These are phyloP conservation scores for Anoplophora glabripennis DNA, from an alignment of 1,140 invertebrate species.

Conservation along the genomic window DNA sequence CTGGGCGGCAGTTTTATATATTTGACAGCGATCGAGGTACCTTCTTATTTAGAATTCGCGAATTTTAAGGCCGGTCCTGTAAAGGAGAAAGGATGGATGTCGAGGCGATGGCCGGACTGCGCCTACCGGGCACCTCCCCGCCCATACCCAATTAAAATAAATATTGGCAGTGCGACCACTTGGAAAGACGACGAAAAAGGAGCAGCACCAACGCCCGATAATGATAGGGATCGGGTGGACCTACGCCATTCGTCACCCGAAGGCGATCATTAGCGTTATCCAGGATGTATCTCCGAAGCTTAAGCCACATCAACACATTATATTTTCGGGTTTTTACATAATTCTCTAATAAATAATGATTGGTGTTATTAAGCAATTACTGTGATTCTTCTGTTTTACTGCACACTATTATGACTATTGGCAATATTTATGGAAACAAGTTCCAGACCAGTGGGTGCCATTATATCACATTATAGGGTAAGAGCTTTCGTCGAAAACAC, in stretches of 20 bases:
- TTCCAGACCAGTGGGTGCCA: too few species aligned
- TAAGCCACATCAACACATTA: neutral
- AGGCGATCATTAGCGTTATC: conserved; percentile 1
- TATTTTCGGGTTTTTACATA: conserved; percentile 1
- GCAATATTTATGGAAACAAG: neutral
- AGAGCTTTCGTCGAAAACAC: too few species aligned
- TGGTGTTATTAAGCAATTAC: conserved; percentile 6
- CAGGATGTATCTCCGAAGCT: neutral
- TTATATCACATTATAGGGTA: too few species aligned
- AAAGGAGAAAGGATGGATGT: too few species aligned
- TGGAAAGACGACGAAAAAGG: neutral
- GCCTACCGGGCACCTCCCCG: too few species aligned
- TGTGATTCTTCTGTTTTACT: neutral
- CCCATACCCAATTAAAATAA: too few species aligned
- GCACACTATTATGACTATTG: neutral
- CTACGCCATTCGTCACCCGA: neutral
- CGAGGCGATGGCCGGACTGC: too few species aligned
- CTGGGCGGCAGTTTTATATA: too few species aligned
- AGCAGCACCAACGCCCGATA: neutral
- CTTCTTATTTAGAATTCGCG: too few species aligned
- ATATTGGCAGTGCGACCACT: neutral
- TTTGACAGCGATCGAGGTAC: too few species aligned
- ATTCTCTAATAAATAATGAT: conserved; percentile 8
- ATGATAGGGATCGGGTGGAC: neutral
- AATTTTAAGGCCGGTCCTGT: too few species aligned